phyloP scores from a whole-genome alignment of 2,888 invertebrate genomes.

The Torymus tubicola region DNA sequence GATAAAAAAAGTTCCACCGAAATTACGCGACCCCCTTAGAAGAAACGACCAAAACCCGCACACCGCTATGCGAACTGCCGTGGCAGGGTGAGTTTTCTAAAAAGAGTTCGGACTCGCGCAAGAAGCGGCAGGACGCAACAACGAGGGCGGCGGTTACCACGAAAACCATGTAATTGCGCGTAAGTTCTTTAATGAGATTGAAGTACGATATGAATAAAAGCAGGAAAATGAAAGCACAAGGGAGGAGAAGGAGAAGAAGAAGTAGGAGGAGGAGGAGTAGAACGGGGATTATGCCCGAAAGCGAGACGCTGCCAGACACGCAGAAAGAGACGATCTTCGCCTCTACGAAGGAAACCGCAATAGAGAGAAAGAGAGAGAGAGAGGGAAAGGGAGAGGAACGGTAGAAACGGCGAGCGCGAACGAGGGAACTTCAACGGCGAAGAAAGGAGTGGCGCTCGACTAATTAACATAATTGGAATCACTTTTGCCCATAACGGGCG shows the following conservation, averaged over 20 bases:
- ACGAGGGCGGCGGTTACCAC: constrained; percentile 5
- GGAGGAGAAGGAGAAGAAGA: background rate
- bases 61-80: no score
- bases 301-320: constrained; percentile 20
- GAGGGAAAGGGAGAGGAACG: constrained; percentile 45
- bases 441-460: constrained; percentile 60
- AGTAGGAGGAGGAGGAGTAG: constrained; percentile 4
- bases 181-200: constrained; percentile 56
- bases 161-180: constrained; percentile 52
- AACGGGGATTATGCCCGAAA: constrained; percentile 17
- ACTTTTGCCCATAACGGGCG: constrained; percentile 65
- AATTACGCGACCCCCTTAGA: constrained; percentile 11
- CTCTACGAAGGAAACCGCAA: no score
- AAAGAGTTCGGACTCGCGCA: background rate
- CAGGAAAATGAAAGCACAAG: constrained; percentile 22
- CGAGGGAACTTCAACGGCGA: constrained; percentile 67
- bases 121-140: constrained; percentile 23
- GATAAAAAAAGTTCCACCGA: constrained; percentile 30
- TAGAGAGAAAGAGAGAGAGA: constrained; percentile 10
- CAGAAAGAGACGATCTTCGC: constrained; percentile 9
- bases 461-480: constrained; percentile 72
- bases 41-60: background rate
- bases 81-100: no score
- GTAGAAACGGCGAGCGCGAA: constrained; percentile 62
- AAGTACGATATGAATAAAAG: constrained; percentile 54